phyloP scores from a whole-genome alignment of 2,888 invertebrate species.

The Xestia rhomboidea region DNA sequence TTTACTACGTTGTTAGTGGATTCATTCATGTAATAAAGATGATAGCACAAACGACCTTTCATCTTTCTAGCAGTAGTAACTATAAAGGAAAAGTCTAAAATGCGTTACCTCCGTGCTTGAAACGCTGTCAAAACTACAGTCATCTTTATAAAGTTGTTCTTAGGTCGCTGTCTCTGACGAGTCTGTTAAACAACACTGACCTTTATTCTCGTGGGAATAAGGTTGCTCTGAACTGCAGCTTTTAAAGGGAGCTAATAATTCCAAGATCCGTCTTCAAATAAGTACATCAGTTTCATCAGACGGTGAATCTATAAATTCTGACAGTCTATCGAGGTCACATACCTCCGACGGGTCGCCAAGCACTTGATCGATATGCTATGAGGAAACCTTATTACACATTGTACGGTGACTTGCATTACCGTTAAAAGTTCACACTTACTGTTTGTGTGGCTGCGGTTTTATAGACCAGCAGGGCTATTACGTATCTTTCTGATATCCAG shows the following conservation, averaged over 20 bases:
- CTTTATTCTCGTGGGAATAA: not conserved
- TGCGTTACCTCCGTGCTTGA: not conserved
- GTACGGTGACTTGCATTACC: slow-evolving; percentile 61
- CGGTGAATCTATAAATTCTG: slow-evolving; percentile 39
- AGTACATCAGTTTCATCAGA: slow-evolving; percentile 30
- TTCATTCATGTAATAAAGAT: too few species aligned
- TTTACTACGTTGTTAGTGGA: too few species aligned
- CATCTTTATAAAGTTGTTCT: not conserved
- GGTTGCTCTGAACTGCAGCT: not conserved
- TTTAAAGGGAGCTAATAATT: not conserved
- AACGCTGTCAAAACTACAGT: not conserved
- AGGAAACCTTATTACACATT: slow-evolving; percentile 55
- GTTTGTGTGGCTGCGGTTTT: not conserved
- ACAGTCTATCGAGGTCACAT: slow-evolving; percentile 51
- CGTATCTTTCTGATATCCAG: too few species aligned
- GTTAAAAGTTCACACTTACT: slow-evolving; percentile 58
- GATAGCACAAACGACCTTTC: too few species aligned
- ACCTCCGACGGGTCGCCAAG: slow-evolving; percentile 26
- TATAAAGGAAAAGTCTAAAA: too few species aligned
- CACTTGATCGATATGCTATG: slow-evolving; percentile 55
- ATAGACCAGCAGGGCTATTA: too few species aligned
- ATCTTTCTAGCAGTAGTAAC: too few species aligned
- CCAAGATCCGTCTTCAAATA: slow-evolving; percentile 3
- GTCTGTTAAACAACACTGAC: not conserved
- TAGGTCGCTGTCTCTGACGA: not conserved